phyloP scores from a whole-genome alignment of 2,113 vertebrate species.

The Hystrix cristata region DNA sequence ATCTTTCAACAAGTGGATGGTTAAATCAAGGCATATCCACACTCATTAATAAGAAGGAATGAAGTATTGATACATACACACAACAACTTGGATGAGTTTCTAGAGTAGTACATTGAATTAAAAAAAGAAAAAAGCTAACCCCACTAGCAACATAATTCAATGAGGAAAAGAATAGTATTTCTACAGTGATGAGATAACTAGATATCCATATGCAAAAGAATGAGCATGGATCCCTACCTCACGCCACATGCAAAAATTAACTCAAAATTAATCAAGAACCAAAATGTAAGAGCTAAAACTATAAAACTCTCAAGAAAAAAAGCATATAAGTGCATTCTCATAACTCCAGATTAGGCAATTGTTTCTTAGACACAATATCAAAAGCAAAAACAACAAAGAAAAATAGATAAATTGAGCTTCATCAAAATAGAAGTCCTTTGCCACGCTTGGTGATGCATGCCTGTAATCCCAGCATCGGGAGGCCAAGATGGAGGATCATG shows the following conservation, averaged over 20 bases:
- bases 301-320: conserved; percentile 6
- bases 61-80: background rate
- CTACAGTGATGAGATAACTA: background rate
- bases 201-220: background rate
- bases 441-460: background rate
- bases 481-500: background rate
- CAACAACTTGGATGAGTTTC: background rate
- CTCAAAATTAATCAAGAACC: conserved; percentile 45
- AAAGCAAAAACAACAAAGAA: background rate
- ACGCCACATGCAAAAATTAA: background rate
- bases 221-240: background rate
- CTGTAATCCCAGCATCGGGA: background rate
- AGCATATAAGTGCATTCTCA: background rate
- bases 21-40: background rate
- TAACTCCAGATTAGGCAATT: background rate
- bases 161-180: background rate
- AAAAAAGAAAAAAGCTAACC: background rate
- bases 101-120: background rate
- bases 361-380: background rate
- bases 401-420: background rate
- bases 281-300: conserved; percentile 26
- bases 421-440: background rate
- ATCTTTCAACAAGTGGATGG: background rate
- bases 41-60: background rate
- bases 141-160: conserved; percentile 18